phyloP scores from a whole-genome alignment of 2,888 invertebrate genomes.

The Eulithis testata region DNA sequence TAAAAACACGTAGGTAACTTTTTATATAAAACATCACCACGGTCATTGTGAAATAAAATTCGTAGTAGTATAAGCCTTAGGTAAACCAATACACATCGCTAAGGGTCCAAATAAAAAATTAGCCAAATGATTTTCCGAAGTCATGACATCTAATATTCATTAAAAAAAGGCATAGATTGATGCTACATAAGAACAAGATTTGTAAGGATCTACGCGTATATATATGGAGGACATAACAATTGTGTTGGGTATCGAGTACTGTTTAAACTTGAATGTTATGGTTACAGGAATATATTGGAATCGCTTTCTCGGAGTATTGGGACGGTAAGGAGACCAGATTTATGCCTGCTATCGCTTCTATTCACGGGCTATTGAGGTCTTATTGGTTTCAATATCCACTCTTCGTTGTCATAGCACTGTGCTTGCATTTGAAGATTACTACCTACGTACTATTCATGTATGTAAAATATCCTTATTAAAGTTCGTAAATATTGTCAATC shows the following conservation, averaged over 20 bases:
- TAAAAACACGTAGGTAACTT: no score
- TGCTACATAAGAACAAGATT: conserved; percentile 70
- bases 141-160: conserved; percentile 62
- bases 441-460: no score
- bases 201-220: conserved; percentile 64
- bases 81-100: no score
- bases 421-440: background rate
- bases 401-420: background rate
- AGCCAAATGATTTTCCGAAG: conserved; percentile 12
- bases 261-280: conserved; percentile 69
- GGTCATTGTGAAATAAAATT: no score
- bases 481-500: no score
- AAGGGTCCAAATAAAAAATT: background rate
- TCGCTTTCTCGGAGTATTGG: conserved; percentile 41
- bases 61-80: no score
- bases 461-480: no score
- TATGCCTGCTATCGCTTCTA: conserved; percentile 10
- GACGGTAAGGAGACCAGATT: conserved; percentile 21
- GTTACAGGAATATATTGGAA: conserved; percentile 58
- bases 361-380: conserved; percentile 7
- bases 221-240: conserved; percentile 58
- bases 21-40: no score
- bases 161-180: conserved; percentile 60
- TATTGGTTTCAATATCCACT: background rate
- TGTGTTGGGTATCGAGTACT: conserved; percentile 52